phyloP scores from a whole-genome alignment of 2,113 vertebrate genomes.

The Hylia prasina region DNA sequence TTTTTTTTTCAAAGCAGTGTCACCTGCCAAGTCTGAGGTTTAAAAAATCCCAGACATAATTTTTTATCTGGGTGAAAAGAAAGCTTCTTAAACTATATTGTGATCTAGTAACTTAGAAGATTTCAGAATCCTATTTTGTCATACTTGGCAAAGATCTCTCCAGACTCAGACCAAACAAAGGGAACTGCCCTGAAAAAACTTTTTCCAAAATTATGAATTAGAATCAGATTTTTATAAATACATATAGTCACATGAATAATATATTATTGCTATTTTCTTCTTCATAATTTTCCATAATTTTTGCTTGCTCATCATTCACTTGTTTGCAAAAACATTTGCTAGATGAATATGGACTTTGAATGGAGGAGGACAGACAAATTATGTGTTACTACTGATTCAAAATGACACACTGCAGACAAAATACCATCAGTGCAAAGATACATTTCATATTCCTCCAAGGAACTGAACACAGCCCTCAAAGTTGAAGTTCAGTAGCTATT shows the following conservation, averaged over 20 bases:
- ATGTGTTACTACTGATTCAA: constrained; percentile 34
- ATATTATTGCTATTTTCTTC: background rate
- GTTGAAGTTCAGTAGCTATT: constrained; percentile 2
- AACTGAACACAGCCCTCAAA: constrained; percentile 3
- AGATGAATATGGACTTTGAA: background rate
- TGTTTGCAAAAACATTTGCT: background rate
- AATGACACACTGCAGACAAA: constrained; percentile 13
- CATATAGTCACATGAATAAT: rapidly evolving
- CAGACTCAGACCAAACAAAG: constrained; percentile 38
- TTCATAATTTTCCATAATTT: background rate
- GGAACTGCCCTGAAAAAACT: background rate
- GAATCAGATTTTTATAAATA: background rate
- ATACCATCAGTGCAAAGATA: background rate
- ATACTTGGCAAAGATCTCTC: constrained; percentile 31
- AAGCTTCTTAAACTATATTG: background rate
- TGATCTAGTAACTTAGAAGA: constrained; percentile 18
- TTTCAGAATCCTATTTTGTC: constrained; percentile 34
- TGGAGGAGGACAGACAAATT: background rate
- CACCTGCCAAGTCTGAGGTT: constrained; percentile 16
- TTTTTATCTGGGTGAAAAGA: background rate
- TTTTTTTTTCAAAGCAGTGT: background rate
- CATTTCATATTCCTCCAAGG: constrained; percentile 20
- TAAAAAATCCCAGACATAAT: background rate
- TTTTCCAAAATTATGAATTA: background rate
- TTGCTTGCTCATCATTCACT: background rate